Evolutionary conservation across 1,140 invertebrate genomes (phyloP).

Genomic region (Caenorhabditis inopinata): DNA sequence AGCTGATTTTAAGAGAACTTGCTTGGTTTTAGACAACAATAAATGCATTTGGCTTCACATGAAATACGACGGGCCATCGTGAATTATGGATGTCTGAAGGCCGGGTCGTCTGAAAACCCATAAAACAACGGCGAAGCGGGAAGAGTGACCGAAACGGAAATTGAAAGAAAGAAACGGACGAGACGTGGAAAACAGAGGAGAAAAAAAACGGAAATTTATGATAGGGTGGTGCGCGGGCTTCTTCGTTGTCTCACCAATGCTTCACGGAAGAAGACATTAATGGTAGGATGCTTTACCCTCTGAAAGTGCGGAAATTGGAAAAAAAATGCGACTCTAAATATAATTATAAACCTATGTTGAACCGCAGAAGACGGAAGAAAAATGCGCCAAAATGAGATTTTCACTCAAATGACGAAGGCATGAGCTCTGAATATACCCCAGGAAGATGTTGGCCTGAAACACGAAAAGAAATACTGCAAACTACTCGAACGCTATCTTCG

Average conservation of each 20-base stretch:
- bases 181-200: background rate
- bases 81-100: background rate
- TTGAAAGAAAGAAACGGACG: background rate
- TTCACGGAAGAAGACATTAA: slow-evolving; percentile 18
- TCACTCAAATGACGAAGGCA: too few relatives aligned
- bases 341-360: too few relatives aligned
- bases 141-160: slow-evolving; percentile 30
- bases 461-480: too few relatives aligned
- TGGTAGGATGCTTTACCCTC: background rate
- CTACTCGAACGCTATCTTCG: background rate
- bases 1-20: too few relatives aligned
- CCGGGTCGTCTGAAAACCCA: slow-evolving; percentile 6
- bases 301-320: slow-evolving; percentile 7
- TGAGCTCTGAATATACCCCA: too few relatives aligned
- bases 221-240: background rate
- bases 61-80: background rate
- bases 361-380: too few relatives aligned
- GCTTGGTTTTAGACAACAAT: too few relatives aligned
- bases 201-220: slow-evolving; percentile 21
- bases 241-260: background rate
- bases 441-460: too few relatives aligned
- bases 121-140: slow-evolving; percentile 2
- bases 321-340: too few relatives aligned
- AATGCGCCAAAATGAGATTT: too few relatives aligned
- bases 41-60: too few relatives aligned